Percentiles rank a stretch among this genome's conserved stretches.
Evolutionary conservation across 2,797 vertebrate species (phyloP).

Genomic region (Pangasius mekongensis): DNA sequence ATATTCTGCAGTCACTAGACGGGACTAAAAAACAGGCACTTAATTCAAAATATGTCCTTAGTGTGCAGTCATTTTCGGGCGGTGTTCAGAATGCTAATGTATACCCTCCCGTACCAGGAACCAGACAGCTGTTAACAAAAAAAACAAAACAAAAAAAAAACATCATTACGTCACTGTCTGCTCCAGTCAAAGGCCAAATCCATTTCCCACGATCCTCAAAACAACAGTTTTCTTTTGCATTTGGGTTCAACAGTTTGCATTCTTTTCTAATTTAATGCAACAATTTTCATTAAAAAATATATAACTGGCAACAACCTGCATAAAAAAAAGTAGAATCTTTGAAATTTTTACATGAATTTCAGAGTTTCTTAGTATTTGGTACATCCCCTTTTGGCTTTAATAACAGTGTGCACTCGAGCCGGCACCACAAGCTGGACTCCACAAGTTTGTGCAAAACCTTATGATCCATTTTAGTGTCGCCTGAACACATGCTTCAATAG

Average conservation of each 20-base stretch:
- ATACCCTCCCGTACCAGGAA: neutral
- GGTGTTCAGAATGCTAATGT: neutral
- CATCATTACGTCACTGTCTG: neutral
- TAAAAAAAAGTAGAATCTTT: too few species aligned
- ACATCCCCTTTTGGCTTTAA: neutral
- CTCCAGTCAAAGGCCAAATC: neutral
- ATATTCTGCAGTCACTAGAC: neutral
- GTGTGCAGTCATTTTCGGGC: neutral
- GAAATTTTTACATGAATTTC: too few species aligned
- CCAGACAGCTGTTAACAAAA: neutral
- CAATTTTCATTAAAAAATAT: too few species aligned
- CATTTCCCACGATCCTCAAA: neutral
- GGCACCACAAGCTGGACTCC: neutral
- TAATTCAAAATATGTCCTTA: neutral
- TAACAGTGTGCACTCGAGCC: neutral
- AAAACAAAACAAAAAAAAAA: neutral
- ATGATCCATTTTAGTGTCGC: neutral
- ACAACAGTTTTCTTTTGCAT: too few species aligned
- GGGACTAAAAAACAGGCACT: neutral
- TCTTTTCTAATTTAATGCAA: too few species aligned
- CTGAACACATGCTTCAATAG: neutral
- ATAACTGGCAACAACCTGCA: too few species aligned
- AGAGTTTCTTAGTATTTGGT: neutral
- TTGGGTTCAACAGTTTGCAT: too few species aligned
- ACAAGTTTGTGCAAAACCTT: neutral